Base-by-base conservation (phyloP, 2,797 vertebrate species). In the Hydrophis major region DNA sequence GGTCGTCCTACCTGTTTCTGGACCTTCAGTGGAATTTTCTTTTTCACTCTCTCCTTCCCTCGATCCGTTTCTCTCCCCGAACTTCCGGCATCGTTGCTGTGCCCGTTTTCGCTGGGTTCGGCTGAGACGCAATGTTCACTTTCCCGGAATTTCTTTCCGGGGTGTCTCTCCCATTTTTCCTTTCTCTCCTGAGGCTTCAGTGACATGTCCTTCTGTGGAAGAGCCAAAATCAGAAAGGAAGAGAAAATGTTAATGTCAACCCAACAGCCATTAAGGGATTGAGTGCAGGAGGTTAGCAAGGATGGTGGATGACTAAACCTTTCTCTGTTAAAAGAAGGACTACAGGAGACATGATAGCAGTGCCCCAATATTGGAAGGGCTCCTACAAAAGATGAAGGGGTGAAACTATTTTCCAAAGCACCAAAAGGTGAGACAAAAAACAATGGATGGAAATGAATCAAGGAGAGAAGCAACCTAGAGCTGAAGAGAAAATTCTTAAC, bases 11-110 rank as follows among this genome's bases (percentile, higher is more conserved):
- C 99, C 98, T 98, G 99, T 96, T 99, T 98, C 96, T 98, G 98
- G 93, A 98, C 98, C 98, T 99, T 99, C 95, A 99, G 97, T 14
- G 99, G 99, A 0, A 98, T 98, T 96, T 98, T 99, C 98, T 98
- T 99, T 96, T 99, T 98, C 96, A 98, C 98, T 90, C 98, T 96
- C 92, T 99, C 99, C 7, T 98, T 98, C 96, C 98, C 97, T 94
- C 98, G 98, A 90, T 99, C 99, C 93, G 98, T 97, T 93, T 98
- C 98, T 95, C 98, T 98, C 96, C 98, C 98, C 0, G 97, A 96
- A 97, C 97, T 98, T 94, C 97, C 97, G 0, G 98, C 98, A 28
- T 98, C 98, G 55, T 98, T 98, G 91, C 98, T 97, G 95, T 98
- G 98, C 95, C 98, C 98, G 2, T 98, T 99, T 97, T 99, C 98